These are phyloP conservation scores for Lepus europaeus DNA, from an alignment of 2,113 vertebrate genomes.

Conservation along the genomic window DNA sequence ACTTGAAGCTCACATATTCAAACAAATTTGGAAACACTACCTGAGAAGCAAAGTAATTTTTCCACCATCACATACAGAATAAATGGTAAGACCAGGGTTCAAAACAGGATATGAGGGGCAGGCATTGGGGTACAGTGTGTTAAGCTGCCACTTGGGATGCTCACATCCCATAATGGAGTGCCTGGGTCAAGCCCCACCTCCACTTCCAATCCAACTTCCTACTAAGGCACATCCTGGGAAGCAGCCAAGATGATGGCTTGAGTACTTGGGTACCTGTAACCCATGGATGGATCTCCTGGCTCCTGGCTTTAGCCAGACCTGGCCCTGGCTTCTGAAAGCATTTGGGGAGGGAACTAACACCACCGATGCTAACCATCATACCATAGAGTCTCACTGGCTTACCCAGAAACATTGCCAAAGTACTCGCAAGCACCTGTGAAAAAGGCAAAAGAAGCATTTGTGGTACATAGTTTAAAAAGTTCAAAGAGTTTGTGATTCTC, in stretches of 20 bases:
- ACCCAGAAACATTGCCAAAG: neutral
- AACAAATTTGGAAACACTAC: constrained; percentile 50
- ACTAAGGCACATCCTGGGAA: too few relatives aligned
- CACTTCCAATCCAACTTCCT: too few relatives aligned
- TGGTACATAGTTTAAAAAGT: neutral
- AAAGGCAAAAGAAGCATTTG: neutral
- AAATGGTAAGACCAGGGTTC: constrained; percentile 2
- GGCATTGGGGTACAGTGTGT: too few relatives aligned
- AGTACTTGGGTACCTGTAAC: too few relatives aligned
- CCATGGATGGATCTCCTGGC: too few relatives aligned
- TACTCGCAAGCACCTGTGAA: neutral
- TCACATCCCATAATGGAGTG: too few relatives aligned
- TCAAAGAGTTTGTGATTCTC: constrained; percentile 30
- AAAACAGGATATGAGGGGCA: neutral
- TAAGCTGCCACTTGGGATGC: too few relatives aligned
- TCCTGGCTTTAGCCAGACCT: too few relatives aligned
- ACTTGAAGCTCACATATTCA: constrained; percentile 25
- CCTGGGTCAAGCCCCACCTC: too few relatives aligned
- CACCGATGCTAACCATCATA: neutral
- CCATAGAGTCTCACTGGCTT: rapidly evolving
- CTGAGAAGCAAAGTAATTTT: constrained; percentile 27
- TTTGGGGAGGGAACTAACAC: too few relatives aligned
- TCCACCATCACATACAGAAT: neutral
- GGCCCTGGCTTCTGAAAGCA: too few relatives aligned
- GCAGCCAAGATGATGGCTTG: too few relatives aligned